Evolutionary conservation across 2,888 invertebrate genomes (phyloP).

Genomic region (Smittia sp.): DNA sequence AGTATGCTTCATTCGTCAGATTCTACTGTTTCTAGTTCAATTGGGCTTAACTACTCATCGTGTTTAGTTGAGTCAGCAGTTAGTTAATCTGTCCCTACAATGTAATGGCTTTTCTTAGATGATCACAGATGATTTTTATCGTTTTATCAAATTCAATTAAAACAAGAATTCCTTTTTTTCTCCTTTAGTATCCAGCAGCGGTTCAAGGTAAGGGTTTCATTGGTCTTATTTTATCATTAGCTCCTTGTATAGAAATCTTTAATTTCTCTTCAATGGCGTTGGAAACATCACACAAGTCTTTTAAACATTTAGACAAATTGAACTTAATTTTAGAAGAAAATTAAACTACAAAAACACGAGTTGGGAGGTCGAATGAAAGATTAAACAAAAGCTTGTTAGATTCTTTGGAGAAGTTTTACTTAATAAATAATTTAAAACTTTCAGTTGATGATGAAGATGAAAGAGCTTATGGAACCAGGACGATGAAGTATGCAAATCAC

Average conservation of each 20-base stretch:
- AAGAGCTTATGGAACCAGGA: no score
- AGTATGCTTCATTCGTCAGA: no score
- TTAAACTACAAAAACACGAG: no score
- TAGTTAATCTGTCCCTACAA: background rate
- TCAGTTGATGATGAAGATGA: no score
- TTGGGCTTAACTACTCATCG: background rate
- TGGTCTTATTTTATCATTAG: slow-evolving; percentile 11
- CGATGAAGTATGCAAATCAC: no score
- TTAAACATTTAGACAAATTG: background rate
- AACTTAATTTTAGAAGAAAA: no score
- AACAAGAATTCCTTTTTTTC: background rate
- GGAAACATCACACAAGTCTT: background rate
- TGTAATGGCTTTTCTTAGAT: slow-evolving; percentile 15
- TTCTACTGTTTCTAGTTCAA: background rate
- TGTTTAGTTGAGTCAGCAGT: background rate
- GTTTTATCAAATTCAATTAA: slow-evolving; percentile 7
- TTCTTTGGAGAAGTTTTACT: background rate
- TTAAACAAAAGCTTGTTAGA: background rate
- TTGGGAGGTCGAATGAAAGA: no score
- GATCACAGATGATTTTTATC: slow-evolving; percentile 32
- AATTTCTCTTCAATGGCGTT: background rate
- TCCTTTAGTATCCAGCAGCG: background rate
- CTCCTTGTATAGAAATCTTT: background rate
- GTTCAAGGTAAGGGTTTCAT: background rate
- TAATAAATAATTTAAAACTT: no score